Evolutionary conservation across 2,113 vertebrate species (phyloP).

Genomic region (Abramis brama): DNA sequence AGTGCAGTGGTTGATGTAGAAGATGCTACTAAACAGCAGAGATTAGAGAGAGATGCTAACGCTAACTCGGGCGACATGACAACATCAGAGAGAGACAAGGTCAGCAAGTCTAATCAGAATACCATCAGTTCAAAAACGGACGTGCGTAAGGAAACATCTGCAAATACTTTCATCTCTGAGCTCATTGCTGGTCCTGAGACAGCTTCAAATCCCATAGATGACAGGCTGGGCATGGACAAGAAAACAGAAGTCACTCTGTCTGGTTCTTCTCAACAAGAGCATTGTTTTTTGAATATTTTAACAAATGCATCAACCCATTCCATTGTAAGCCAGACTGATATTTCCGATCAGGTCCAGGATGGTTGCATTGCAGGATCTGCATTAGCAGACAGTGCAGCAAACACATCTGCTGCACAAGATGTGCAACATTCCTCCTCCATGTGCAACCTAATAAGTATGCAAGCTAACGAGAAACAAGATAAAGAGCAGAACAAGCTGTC

Average conservation of each 20-base stretch:
- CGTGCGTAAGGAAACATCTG: conserved; percentile 41
- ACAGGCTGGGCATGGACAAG: conserved; percentile 21
- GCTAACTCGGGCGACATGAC: background rate
- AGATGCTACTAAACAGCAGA: background rate
- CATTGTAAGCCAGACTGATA: background rate
- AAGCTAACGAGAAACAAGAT: conserved; percentile 40
- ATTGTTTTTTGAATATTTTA: background rate
- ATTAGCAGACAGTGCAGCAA: conserved; percentile 22
- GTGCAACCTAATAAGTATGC: conserved; percentile 40
- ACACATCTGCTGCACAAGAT: conserved; percentile 22
- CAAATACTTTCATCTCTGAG: conserved; percentile 28
- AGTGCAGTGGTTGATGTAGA: background rate
- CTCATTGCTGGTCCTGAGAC: conserved; percentile 12
- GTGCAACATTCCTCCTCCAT: conserved; percentile 28
- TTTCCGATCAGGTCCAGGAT: background rate
- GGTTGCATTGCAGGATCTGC: background rate
- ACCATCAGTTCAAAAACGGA: background rate
- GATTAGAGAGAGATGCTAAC: background rate
- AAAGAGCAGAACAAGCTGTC: conserved; percentile 38
- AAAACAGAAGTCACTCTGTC: background rate
- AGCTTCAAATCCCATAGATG: conserved; percentile 18
- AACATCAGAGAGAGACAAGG: conserved; percentile 32
- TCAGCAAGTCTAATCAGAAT: background rate
- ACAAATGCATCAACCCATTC: background rate
- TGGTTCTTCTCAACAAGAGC: conserved; percentile 7